Evolutionary conservation across 2,888 invertebrate species (phyloP).

Genomic region (Metacarcinus magister): DNA sequence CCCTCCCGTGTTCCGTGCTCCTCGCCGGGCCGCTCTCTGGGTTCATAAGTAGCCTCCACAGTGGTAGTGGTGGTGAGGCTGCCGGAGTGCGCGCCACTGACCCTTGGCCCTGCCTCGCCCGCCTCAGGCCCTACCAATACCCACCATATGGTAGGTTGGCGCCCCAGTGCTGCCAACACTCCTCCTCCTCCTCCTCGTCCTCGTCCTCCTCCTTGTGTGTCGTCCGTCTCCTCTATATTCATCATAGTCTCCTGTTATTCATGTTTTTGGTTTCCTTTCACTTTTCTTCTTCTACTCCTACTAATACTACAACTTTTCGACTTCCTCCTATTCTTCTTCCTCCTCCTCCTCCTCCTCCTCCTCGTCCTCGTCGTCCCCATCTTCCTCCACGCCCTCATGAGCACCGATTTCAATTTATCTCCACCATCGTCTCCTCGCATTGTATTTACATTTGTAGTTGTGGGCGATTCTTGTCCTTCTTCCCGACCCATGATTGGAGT

Average conservation of each 20-base stretch:
- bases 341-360: not conserved
- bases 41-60: not conserved
- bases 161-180: slow-evolving; percentile 18
- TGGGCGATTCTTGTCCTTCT: not conserved
- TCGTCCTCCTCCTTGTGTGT: not conserved
- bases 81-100: not conserved
- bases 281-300: not conserved
- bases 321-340: not conserved
- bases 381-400: not conserved
- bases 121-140: slow-evolving; percentile 36
- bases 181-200: not conserved
- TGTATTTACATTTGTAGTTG: not conserved
- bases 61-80: not conserved
- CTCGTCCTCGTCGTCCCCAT: not conserved
- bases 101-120: not conserved
- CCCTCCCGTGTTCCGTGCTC: not conserved
- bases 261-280: not conserved
- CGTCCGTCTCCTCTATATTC: not conserved
- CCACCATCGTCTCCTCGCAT: not conserved
- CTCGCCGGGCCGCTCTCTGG: not conserved
- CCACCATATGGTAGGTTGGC: slow-evolving; percentile 45
- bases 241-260: not conserved
- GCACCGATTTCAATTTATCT: not conserved
- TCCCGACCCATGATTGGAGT: not conserved
- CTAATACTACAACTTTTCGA: too few species aligned